Evolutionary conservation across 2,888 invertebrate genomes (phyloP), one percentile per base, ranked within the genome.

Genomic region (Nymphalis urticae): DNA sequence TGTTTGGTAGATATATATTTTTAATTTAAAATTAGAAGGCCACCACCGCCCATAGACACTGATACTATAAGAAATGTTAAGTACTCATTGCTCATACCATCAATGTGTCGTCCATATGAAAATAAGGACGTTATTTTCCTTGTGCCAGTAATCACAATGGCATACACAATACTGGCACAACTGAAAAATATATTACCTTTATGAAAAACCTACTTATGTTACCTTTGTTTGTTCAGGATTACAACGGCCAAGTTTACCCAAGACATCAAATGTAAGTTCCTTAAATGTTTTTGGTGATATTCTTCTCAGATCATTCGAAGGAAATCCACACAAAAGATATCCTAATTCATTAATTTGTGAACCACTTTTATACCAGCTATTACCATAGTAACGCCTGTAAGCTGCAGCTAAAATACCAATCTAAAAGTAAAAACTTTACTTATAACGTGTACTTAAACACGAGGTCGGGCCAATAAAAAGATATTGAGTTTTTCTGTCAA

Each of bases 271-370:
- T 64, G 79, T 85, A 10, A 92, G 75, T 53, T 87, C 85, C 73
- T 72, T 86, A 62, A 92, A 90, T 54, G 78, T 82, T 16, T 47
- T 58, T 2, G 92, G 89, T 0, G 81, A 61, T 75, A 92, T 92
- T 72, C 81, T 82, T 62, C 72, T 70, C 17, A 92, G 77, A 60
- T 90, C 89, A 5, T 73, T 73, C 16, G 84, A 71, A 1, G 92
- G 86, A 71, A 92, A 91, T n/a, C 89, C 90, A 76, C 92, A 92
- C 17, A 92, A 36, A 64, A 92, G 74, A 69, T 87, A 89, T 16
- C 92, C 92, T 53, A 92, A 72, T 64, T 88, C 84, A 70, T 90
- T 90, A 24, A 92, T 85, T 53, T 76, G 76, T 8, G 86, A 78
- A 48, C 85, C 86, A 56, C 86, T 88, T 51, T 69, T 73, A 66